phyloP scores from a whole-genome alignment of 37 sponge, comb jelly and placozoan species.

The Ianthella basta region DNA sequence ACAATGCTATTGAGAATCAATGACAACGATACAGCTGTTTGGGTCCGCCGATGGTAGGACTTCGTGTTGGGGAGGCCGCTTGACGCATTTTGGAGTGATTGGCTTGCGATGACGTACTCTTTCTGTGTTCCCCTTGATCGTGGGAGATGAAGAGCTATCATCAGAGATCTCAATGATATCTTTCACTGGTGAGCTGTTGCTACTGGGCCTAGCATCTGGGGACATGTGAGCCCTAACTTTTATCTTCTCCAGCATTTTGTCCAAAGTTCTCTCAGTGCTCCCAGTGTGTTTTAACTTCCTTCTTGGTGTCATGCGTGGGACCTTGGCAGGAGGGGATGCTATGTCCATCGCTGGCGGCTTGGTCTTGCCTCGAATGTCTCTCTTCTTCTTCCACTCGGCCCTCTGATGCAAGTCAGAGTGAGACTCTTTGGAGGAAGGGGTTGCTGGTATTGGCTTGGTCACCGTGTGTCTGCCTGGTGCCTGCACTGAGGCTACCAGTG shows the following conservation, averaged over 20 bases:
- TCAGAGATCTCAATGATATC: constrained; percentile 5
- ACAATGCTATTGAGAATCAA: not conserved
- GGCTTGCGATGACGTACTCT: not conserved
- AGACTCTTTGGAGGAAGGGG: not conserved
- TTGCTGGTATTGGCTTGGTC: not conserved
- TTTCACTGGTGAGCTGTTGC: not conserved
- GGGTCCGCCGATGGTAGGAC: constrained; percentile 7
- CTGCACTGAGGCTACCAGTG: not conserved
- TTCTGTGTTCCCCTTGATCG: not conserved
- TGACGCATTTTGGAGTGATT: not conserved
- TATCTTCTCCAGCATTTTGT: constrained; percentile 20
- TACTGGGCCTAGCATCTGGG: not conserved
- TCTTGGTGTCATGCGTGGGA: not conserved
- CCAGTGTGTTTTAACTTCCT: not conserved
- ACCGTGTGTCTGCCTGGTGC: not conserved
- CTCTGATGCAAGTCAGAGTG: not conserved
- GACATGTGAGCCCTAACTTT: not conserved
- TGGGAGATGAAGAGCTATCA: not conserved
- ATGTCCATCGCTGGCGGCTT: not conserved
- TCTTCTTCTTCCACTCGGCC: constrained; percentile 1
- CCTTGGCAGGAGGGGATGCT: too few relatives aligned
- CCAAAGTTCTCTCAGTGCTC: not conserved
- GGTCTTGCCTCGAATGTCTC: not conserved
- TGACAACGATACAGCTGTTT: constrained; percentile 16
- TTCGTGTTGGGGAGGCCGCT: constrained; percentile 7